Conservation (phyloP, 2,113 vertebrate genomes). For the Sturnus vulgaris region DNA sequence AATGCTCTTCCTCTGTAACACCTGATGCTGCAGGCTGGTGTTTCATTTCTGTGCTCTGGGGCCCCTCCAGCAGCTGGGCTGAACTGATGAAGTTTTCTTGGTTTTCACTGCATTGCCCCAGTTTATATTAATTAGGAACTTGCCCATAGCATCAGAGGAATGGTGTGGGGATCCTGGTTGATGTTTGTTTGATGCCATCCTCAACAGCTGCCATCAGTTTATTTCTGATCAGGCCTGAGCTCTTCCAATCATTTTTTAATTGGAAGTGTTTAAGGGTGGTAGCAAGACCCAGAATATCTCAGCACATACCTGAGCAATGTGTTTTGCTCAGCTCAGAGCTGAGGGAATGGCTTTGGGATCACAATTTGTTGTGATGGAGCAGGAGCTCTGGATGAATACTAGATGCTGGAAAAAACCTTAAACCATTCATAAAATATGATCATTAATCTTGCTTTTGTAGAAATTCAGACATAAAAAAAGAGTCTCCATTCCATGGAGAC, state of each 20-base stretch:
- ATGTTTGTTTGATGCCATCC: background rate
- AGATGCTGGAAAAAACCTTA: background rate
- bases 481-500: background rate
- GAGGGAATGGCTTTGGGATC: background rate
- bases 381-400: background rate
- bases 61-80: background rate
- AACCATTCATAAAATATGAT: background rate
- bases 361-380: background rate
- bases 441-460: background rate
- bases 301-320: too few relatives aligned
- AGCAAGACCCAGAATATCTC: background rate
- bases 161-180: background rate
- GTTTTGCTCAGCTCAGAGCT: background rate
- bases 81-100: background rate
- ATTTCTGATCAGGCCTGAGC: background rate
- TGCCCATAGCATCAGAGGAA: background rate
- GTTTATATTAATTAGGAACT: background rate
- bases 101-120: background rate
- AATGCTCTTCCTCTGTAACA: background rate
- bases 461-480: background rate
- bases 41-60: background rate
- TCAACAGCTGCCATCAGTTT: background rate
- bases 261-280: background rate
- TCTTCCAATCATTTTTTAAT: background rate
- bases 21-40: background rate